Conservation (phyloP, 1,140 invertebrate genomes). For the Sitodiplosis mosellana region DNA sequence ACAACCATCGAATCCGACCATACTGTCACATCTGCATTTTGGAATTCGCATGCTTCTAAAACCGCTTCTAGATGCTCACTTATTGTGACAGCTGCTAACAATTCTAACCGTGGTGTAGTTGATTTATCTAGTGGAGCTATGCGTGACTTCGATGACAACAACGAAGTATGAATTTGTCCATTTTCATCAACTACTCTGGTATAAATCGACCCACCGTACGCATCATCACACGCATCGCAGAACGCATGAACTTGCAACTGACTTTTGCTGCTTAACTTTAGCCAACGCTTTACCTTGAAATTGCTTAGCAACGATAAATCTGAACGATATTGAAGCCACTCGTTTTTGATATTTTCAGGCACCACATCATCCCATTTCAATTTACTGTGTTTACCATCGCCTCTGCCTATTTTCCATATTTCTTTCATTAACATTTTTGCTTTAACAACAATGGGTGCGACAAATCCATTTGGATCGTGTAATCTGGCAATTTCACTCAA, state of each 20-base stretch:
- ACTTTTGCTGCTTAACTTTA: background rate
- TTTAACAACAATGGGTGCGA: constrained; percentile 18
- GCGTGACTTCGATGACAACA: constrained; percentile 21
- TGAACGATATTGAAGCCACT: background rate
- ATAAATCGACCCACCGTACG: constrained; percentile 21
- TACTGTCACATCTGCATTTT: background rate
- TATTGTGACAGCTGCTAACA: constrained; percentile 15
- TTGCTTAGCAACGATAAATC: background rate
- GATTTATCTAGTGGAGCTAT: constrained; percentile 14
- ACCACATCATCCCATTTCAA: background rate
- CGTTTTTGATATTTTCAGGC: background rate
- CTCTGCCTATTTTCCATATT: constrained; percentile 16
- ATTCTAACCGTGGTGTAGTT: constrained; percentile 7
- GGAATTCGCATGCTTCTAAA: background rate
- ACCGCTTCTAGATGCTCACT: constrained; percentile 10
- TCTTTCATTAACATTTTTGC: constrained; percentile 25
- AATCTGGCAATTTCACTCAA: constrained; percentile 16
- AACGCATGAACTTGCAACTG: constrained; percentile 15
- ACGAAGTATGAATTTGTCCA: constrained; percentile 5
- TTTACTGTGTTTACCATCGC: no score
- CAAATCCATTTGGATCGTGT: constrained; percentile 23
- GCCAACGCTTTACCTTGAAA: background rate
- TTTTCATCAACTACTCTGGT: constrained; percentile 7
- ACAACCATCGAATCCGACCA: constrained; percentile 8
- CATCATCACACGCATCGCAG: constrained; percentile 19